phyloP scores from a whole-genome alignment of 1,140 invertebrate genomes.

The Hestina assimilis region DNA sequence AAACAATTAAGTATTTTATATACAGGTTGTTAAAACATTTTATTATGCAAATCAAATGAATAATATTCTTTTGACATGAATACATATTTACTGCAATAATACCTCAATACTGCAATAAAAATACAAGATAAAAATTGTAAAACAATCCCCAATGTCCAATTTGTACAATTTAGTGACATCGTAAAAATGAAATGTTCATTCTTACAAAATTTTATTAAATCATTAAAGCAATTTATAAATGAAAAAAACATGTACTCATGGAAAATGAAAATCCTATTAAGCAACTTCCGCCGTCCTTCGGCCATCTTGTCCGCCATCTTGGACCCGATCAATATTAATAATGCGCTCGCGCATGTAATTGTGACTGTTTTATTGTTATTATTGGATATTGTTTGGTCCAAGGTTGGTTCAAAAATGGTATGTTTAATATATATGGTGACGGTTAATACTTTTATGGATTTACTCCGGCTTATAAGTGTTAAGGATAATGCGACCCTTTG shows the following conservation, averaged over 20 bases:
- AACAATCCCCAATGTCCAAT: background rate
- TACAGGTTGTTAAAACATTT: too few relatives aligned
- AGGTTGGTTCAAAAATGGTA: conserved; percentile 55
- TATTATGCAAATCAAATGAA: too few relatives aligned
- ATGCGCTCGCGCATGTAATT: conserved; percentile 55
- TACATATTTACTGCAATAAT: too few relatives aligned
- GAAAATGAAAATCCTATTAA: conserved; percentile 37
- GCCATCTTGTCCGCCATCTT: conserved; percentile 53
- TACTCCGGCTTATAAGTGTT: conserved; percentile 39
- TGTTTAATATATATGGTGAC: conserved; percentile 43
- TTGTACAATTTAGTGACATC: conserved; percentile 6
- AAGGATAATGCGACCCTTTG: conserved; percentile 38
- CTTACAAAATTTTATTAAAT: background rate
- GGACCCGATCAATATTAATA: conserved; percentile 52
- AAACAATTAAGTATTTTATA: too few relatives aligned
- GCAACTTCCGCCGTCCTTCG: conserved; percentile 50
- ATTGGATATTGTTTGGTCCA: conserved; percentile 68
- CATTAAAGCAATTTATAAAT: conserved; percentile 8
- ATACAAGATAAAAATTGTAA: background rate
- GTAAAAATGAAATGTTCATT: conserved; percentile 7
- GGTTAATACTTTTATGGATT: conserved; percentile 38
- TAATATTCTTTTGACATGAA: too few relatives aligned
- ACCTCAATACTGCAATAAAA: too few relatives aligned
- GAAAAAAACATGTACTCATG: conserved; percentile 21
- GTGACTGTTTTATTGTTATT: conserved; percentile 66